These are phyloP conservation scores for Phrynocephalus guinanensis DNA, from an alignment of 2,797 vertebrate species.

Conservation along the genomic window DNA sequence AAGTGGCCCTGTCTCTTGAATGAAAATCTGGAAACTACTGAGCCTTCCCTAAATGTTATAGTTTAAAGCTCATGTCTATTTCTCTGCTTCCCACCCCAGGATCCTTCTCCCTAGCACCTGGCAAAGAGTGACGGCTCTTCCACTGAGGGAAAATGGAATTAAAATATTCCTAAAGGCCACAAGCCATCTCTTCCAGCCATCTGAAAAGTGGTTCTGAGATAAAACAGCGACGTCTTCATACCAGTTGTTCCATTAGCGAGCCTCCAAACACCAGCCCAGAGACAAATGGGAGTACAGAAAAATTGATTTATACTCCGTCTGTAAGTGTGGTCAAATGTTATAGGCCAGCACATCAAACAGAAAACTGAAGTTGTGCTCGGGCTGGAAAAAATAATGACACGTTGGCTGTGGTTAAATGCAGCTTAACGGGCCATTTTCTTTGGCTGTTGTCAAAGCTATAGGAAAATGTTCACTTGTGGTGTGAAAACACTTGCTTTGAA, in stretches of 20 bases:
- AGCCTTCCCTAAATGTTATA: background rate
- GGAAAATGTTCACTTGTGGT: constrained; percentile 58
- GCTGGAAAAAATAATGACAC: constrained; percentile 64
- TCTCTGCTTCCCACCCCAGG: background rate
- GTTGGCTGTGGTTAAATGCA: constrained; percentile 62
- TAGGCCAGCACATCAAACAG: constrained; percentile 73
- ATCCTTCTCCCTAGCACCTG: background rate
- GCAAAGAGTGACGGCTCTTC: constrained; percentile 58
- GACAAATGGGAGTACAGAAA: constrained; percentile 79
- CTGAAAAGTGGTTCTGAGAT: constrained; percentile 79
- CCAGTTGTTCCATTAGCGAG: constrained; percentile 77
- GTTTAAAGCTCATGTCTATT: background rate
- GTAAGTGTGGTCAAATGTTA: constrained; percentile 80
- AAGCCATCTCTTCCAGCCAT: constrained; percentile 75
- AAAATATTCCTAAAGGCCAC: constrained; percentile 80
- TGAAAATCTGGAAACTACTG: background rate
- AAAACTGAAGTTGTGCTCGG: constrained; percentile 51
- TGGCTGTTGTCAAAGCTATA: constrained; percentile 16
- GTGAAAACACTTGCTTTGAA: constrained; percentile 40
- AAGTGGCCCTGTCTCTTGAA: too few species aligned
- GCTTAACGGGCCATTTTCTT: constrained; percentile 50
- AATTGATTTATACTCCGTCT: constrained; percentile 81
- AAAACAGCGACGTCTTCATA: constrained; percentile 79
- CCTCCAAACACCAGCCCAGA: constrained; percentile 75
- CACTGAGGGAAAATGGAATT: constrained; percentile 67